Evolutionary conservation across 2,888 invertebrate species (phyloP).

Genomic region (Hypolimnas misippus): DNA sequence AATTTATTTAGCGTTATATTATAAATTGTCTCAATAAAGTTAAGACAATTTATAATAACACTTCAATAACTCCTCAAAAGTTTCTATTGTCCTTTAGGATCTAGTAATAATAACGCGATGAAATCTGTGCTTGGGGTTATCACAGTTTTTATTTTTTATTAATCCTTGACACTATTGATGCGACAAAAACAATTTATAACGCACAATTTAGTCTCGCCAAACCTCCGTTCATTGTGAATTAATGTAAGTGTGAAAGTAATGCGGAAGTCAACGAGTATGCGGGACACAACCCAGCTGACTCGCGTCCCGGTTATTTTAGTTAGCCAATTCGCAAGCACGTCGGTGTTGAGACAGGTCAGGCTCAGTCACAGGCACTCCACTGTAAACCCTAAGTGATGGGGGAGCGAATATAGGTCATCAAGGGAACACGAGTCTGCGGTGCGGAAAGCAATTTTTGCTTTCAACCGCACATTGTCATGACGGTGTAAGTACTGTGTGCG

Average conservation of each 20-base stretch:
- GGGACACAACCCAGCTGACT: constrained; percentile 61
- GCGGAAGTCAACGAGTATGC: constrained; percentile 61
- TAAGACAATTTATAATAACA: no score
- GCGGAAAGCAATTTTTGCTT: constrained; percentile 59
- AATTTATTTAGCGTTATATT: constrained; percentile 1
- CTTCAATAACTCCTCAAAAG: no score
- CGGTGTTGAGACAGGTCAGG: constrained; percentile 75
- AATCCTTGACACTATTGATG: not conserved
- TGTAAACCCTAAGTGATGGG: constrained; percentile 77
- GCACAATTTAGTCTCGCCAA: not conserved
- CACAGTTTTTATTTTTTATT: not conserved
- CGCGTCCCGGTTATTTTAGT: constrained; percentile 73
- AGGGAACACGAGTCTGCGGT: constrained; percentile 58
- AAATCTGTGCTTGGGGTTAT: not conserved
- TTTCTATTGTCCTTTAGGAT: no score
- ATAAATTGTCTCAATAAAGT: no score
- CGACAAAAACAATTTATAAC: no score
- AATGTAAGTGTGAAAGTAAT: constrained; percentile 44
- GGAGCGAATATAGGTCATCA: constrained; percentile 77
- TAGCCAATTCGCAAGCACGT: constrained; percentile 62
- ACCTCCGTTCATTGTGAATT: constrained; percentile 22
- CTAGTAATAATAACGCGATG: not conserved
- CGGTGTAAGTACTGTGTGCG: constrained; percentile 50
- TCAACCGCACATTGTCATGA: constrained; percentile 50
- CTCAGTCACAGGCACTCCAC: constrained; percentile 67